phyloP scores from a whole-genome alignment of 2,797 vertebrate genomes.

The Coracias cyanogaster region DNA sequence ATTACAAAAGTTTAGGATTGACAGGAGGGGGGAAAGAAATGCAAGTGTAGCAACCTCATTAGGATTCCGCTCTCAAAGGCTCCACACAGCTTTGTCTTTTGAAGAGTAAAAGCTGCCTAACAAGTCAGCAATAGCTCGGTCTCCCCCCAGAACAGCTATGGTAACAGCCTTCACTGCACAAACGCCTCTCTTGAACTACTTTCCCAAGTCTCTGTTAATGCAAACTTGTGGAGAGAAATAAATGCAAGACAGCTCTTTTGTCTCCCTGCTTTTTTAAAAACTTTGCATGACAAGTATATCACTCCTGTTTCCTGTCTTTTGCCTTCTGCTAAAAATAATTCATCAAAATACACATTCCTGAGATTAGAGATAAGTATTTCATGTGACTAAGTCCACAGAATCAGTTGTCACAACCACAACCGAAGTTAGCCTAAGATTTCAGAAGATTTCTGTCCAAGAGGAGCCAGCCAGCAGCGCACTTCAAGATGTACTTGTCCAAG shows the following conservation, averaged over 20 bases:
- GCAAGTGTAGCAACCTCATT: slow-evolving; percentile 9
- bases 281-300: background rate
- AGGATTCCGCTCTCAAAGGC: slow-evolving; percentile 51
- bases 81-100: slow-evolving; percentile 49
- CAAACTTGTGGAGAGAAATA: slow-evolving; percentile 34
- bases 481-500: background rate
- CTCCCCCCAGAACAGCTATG: slow-evolving; percentile 8
- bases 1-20: background rate
- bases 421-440: background rate
- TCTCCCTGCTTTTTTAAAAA: background rate
- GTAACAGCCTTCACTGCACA: slow-evolving; percentile 38
- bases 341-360: background rate
- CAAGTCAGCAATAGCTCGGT: slow-evolving; percentile 10
- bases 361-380: background rate
- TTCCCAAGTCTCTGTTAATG: slow-evolving; percentile 34
- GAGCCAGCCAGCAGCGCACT: background rate
- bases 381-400: background rate
- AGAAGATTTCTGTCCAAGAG: background rate
- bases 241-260: slow-evolving; percentile 56
- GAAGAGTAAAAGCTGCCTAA: slow-evolving; percentile 51
- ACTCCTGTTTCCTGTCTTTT: slow-evolving; percentile 26
- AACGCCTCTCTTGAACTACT: slow-evolving; percentile 54
- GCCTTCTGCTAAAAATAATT: background rate
- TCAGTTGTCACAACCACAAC: background rate
- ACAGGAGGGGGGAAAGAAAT: background rate